phyloP scores from a whole-genome alignment of 2,797 vertebrate species.

The Chelmon rostratus region DNA sequence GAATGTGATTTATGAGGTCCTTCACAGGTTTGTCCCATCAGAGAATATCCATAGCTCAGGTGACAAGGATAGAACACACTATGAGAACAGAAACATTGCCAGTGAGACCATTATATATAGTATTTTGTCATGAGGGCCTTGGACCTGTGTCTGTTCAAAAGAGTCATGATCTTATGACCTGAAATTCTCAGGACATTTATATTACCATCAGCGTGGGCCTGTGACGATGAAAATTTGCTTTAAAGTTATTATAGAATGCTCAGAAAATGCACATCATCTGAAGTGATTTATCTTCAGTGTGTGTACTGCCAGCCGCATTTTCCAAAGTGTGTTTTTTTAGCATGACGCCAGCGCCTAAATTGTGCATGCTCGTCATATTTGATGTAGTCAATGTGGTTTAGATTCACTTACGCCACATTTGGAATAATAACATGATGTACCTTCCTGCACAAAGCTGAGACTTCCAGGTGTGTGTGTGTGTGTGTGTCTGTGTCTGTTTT shows the following conservation, averaged over 20 bases:
- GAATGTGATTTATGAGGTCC: conserved; percentile 55
- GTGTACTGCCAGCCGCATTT: conserved; percentile 11
- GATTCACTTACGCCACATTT: conserved; percentile 51
- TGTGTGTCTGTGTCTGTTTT: conserved; percentile 32
- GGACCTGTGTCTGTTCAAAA: conserved; percentile 21
- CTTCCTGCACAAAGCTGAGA: conserved; percentile 15
- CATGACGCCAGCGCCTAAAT: neutral
- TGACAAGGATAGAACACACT: conserved; percentile 57
- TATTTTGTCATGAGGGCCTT: conserved; percentile 43
- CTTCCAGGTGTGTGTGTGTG: conserved; percentile 28
- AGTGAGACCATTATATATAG: conserved; percentile 26
- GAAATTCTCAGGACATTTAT: conserved; percentile 16
- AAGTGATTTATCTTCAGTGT: neutral
- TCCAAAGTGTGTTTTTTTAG: neutral
- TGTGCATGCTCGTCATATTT: conserved; percentile 6
- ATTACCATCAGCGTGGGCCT: conserved; percentile 5
- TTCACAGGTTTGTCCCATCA: conserved; percentile 35
- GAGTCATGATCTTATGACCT: conserved; percentile 15
- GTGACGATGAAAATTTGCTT: neutral
- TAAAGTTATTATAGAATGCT: neutral
- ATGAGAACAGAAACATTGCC: conserved; percentile 28
- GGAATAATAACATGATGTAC: conserved; percentile 40
- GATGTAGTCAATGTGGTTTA: conserved; percentile 45
- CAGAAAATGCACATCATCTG: neutral
- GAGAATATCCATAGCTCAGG: conserved; percentile 53